These are phyloP conservation scores for Drosophila melanosoma DNA, from an alignment of 2,888 invertebrate genomes.

Conservation along the genomic window DNA sequence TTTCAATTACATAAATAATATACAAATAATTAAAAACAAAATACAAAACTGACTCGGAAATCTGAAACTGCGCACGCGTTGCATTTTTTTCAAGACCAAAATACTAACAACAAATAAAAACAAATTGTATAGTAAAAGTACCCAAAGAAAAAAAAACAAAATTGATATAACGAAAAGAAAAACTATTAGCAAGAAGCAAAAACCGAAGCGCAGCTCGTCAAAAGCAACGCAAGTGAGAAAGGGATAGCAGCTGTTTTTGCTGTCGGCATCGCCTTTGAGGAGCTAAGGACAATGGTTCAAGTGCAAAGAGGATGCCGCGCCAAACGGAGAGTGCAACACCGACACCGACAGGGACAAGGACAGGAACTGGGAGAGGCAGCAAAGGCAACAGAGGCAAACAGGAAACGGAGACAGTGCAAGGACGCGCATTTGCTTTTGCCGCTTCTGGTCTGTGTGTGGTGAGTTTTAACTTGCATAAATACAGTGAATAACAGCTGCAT, in stretches of 20 bases:
- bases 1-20: conserved; percentile 40
- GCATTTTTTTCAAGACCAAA: conserved; percentile 41
- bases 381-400: conserved; percentile 5
- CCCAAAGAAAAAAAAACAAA: conserved; percentile 1
- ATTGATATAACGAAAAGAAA: conserved; percentile 2
- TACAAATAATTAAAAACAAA: conserved; percentile 12
- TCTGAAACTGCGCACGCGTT: conserved; percentile 63
- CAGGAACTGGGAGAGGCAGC: background rate
- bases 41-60: conserved; percentile 17
- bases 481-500: conserved; percentile 36
- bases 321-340: conserved; percentile 54
- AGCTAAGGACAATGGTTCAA: conserved; percentile 83
- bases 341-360: conserved; percentile 19
- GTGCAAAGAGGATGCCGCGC: conserved; percentile 82
- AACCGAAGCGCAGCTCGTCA: conserved; percentile 34
- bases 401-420: conserved; percentile 47
- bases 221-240: conserved; percentile 48
- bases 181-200: conserved; percentile 44
- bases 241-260: conserved; percentile 67
- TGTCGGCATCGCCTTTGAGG: conserved; percentile 35
- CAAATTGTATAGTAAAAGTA: conserved; percentile 39
- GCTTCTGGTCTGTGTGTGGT: conserved; percentile 58
- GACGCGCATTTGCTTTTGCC: conserved; percentile 38
- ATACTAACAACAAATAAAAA: conserved; percentile 33
- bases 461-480: conserved; percentile 56